Percentiles rank a stretch among this genome's conserved stretches.
phyloP scores from a whole-genome alignment of 2,888 invertebrate species.

The Callyntrura guangdongensis region DNA sequence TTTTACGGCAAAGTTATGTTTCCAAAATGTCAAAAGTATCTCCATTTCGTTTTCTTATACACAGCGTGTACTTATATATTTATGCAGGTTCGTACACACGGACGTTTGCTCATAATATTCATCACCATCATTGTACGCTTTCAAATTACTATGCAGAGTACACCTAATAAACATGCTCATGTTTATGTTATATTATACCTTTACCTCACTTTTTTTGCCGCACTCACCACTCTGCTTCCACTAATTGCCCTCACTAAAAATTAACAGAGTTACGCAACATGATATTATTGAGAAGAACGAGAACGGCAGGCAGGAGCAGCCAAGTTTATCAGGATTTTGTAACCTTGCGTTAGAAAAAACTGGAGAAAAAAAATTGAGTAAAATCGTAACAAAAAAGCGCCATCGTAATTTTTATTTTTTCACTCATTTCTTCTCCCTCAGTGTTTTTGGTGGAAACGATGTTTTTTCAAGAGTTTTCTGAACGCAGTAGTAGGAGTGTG shows the following conservation, averaged over 20 bases:
- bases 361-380: neutral
- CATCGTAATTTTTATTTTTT: conserved; percentile 7
- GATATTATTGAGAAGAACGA: conserved; percentile 31
- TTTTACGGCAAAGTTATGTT: conserved; percentile 61
- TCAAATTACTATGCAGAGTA: conserved; percentile 46
- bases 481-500: neutral
- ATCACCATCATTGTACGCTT: conserved; percentile 20
- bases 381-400: conserved; percentile 31
- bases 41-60: conserved; percentile 58
- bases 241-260: conserved; percentile 71
- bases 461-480: too few relatives aligned
- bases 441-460: conserved; percentile 27
- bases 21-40: conserved; percentile 71
- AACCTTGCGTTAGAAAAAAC: neutral
- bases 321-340: neutral
- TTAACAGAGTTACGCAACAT: conserved; percentile 63
- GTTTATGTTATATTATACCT: conserved; percentile 1
- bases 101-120: neutral
- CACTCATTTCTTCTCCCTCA: neutral
- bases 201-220: conserved; percentile 34
- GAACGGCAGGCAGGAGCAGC: neutral
- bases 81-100: neutral
- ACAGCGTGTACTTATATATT: conserved; percentile 12
- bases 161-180: conserved; percentile 21
- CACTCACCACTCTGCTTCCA: conserved; percentile 24